Base-by-base conservation (phyloP, 2,113 vertebrate genomes). In the western clawed frog (Xenopus tropicalis) region DNA sequence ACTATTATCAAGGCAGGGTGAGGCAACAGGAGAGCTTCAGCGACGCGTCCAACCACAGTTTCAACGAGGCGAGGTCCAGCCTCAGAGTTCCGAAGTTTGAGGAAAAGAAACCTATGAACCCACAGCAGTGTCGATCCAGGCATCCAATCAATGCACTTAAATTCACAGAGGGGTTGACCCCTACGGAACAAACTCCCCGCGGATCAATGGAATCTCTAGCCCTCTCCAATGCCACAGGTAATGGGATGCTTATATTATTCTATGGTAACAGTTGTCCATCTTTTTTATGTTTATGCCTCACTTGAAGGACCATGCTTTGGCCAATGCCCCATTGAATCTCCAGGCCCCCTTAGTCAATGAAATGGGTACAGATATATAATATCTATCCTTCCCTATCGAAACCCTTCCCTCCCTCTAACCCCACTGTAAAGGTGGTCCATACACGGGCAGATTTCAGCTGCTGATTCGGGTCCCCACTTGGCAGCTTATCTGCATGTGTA, bases 141-240 rank as follows among this genome's bases (percentile, higher is more conserved):
- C 95, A 95, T 82, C 97, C 97, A 14, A 94, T 98, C 85, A 96
- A 88, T 16, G 91, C 94, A 79, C 92, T 98, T 87, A 94, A 91
- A 75, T 98, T 98, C 79, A 80, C 90, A 0, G 95, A 96, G 82
- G 93, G 95, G 73, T 88, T 98, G 82, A 95, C 93, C 0, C 94
- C 94, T n/a, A 91, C 96, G 0, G 92, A 96, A 84, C 97, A 95
- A 82, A 98, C 97, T 1, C 96, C 97, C 0, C 86, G 90, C 0
- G 97, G 95, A 54, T 99, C 97, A 71, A 95, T 97, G 90, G 97
- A 99, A 80, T 99, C 97, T 0, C 86, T 99, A 24, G 92, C 95
- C 0, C 85, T 98, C 72, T 96, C 96, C 19, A 98, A 95, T 1
- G 85, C 93, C 13, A 96, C 94, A 92, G 96, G 96, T 99, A 89